Conservation (phyloP, 1,140 invertebrate genomes). For the Hormaphis cornu region DNA sequence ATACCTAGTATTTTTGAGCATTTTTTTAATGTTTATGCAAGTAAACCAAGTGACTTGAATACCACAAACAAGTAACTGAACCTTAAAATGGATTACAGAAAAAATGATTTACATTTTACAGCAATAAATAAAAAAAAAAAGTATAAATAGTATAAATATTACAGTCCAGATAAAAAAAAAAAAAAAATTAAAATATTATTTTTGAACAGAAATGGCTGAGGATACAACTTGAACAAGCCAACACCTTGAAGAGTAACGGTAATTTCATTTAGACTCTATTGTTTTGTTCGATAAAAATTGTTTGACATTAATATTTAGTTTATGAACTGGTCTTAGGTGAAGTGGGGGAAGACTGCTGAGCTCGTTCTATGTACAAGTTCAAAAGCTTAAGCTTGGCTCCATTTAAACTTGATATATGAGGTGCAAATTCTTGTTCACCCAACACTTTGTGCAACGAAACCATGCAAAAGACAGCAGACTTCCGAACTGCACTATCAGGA, state of each 20-base stretch:
- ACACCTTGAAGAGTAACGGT: too few species aligned
- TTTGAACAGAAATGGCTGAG: too few species aligned
- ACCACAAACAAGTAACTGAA: neutral
- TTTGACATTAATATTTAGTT: neutral
- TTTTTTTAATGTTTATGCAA: neutral
- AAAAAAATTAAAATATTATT: too few species aligned
- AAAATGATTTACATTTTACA: too few species aligned
- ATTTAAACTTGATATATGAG: constrained; percentile 65
- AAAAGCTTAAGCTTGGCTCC: constrained; percentile 74
- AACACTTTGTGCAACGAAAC: constrained; percentile 79
- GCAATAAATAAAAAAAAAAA: too few species aligned
- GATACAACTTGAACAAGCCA: too few species aligned
- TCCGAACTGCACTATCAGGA: constrained; percentile 76
- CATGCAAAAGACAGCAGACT: constrained; percentile 91
- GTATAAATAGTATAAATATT: too few species aligned
- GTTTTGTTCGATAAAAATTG: constrained; percentile 18
- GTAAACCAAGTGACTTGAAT: constrained; percentile 12
- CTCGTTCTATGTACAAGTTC: constrained; percentile 62
- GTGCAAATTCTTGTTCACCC: constrained; percentile 64
- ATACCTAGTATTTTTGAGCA: neutral
- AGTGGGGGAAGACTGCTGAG: constrained; percentile 43
- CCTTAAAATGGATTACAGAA: constrained; percentile 4
- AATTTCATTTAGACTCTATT: neutral
- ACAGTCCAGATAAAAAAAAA: too few species aligned
- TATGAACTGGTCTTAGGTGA: constrained; percentile 35